phyloP scores from a whole-genome alignment of 2,888 invertebrate species.

The Parnassius mnemosyne region DNA sequence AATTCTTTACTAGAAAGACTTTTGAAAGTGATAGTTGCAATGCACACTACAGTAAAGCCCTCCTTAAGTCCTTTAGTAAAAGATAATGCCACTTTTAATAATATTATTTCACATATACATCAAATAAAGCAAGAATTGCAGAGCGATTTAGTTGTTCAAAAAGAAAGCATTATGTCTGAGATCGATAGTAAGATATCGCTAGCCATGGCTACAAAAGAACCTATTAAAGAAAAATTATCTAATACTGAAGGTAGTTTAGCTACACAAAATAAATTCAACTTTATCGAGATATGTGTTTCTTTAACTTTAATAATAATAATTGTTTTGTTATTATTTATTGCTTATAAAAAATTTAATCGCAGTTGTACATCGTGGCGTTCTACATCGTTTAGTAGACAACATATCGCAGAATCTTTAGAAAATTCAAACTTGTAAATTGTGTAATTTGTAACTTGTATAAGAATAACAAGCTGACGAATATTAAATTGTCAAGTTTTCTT shows the following conservation, averaged over 20 bases:
- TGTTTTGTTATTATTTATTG: neutral
- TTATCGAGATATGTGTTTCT: conserved; percentile 28
- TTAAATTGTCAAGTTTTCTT: no score
- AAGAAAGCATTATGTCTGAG: conserved; percentile 38
- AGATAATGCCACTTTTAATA: conserved; percentile 33
- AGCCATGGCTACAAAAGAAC: conserved; percentile 28
- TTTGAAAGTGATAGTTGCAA: conserved; percentile 1
- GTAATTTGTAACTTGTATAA: no score
- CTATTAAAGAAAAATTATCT: neutral
- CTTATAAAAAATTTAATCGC: neutral
- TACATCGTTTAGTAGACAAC: neutral
- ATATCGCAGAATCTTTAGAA: conserved; percentile 7
- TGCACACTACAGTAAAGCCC: neutral
- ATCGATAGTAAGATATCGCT: conserved; percentile 33
- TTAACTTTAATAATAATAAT: neutral
- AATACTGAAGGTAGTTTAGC: neutral
- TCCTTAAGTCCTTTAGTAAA: conserved; percentile 4
- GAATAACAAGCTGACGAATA: no score
- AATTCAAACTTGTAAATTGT: conserved; percentile 3
- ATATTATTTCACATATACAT: conserved; percentile 38
- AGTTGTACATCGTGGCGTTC: neutral
- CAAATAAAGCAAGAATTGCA: conserved; percentile 40
- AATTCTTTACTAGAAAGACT: conserved; percentile 9
- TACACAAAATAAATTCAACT: neutral
- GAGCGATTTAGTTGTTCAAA: conserved; percentile 36